Percentiles rank a stretch among this genome's conserved stretches.
Evolutionary conservation across 2,888 invertebrate genomes (phyloP).

Genomic region (Dione juno): DNA sequence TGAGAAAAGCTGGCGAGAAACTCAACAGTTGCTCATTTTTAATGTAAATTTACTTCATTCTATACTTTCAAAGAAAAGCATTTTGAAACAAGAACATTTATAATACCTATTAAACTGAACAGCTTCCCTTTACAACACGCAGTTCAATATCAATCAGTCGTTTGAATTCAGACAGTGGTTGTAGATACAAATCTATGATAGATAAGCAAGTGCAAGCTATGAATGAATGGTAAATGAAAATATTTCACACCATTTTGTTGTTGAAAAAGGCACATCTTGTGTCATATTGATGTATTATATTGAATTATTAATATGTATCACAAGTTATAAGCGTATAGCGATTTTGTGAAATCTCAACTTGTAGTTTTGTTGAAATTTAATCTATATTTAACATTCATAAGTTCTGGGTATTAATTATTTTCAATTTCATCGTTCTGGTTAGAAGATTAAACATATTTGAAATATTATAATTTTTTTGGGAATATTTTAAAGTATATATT

Average conservation of each 20-base stretch:
- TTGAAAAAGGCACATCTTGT: conserved; percentile 64
- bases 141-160: conserved; percentile 26
- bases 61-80: not conserved
- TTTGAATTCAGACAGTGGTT: conserved; percentile 33
- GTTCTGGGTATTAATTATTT: too few relatives aligned
- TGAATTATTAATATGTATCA: conserved; percentile 52
- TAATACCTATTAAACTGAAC: conserved; percentile 6
- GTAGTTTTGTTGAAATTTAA: too few relatives aligned
- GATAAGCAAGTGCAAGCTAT: conserved; percentile 50
- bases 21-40: too few relatives aligned
- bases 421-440: too few relatives aligned
- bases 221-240: conserved; percentile 41
- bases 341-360: not conserved
- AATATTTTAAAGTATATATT: too few relatives aligned
- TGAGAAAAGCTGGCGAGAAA: too few relatives aligned
- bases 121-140: not conserved
- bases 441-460: too few relatives aligned
- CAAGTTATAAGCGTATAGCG: conserved; percentile 46
- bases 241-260: conserved; percentile 65
- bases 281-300: conserved; percentile 65
- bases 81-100: not conserved
- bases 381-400: too few relatives aligned
- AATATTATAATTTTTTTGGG: too few relatives aligned
- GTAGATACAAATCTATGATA: conserved; percentile 56
- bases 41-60: too few relatives aligned